Evolutionary conservation across 64 coral and sea anemone genomes (phyloP).

Genomic region (Exaiptasia diaphana): DNA sequence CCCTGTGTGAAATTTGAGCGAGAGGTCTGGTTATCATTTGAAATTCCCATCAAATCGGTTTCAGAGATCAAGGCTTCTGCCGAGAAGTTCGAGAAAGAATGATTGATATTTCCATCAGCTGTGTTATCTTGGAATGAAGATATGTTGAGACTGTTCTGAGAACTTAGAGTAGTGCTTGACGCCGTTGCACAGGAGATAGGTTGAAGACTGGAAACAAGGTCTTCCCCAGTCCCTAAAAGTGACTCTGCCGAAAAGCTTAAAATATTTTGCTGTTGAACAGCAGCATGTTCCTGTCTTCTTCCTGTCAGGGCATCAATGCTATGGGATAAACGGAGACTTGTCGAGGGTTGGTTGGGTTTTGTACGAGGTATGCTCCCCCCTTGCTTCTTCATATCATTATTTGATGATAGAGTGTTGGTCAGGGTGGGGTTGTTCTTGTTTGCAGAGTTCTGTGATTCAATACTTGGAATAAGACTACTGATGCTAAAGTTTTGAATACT

Average conservation of each 20-base stretch:
- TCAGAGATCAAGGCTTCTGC: conserved; percentile 79
- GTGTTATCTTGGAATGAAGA: conserved; percentile 29
- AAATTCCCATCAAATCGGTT: conserved; percentile 48
- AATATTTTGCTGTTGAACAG: conserved; percentile 21
- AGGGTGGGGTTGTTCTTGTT: background rate
- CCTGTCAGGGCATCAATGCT: conserved; percentile 84
- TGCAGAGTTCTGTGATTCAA: conserved; percentile 35
- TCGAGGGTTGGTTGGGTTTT: background rate
- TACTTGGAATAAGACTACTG: conserved; percentile 73
- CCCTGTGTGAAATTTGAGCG: conserved; percentile 5
- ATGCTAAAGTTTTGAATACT: conserved; percentile 77
- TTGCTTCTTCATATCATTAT: background rate
- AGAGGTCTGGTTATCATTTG: conserved; percentile 23
- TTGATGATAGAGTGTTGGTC: background rate
- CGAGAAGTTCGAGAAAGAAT: conserved; percentile 82
- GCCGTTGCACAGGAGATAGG: conserved; percentile 22
- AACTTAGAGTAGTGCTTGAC: background rate
- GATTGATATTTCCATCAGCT: conserved; percentile 13
- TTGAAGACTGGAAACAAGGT: conserved; percentile 38
- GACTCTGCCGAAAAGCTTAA: conserved; percentile 61
- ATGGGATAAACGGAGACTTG: conserved; percentile 55
- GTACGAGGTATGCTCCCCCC: background rate
- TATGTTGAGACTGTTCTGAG: background rate
- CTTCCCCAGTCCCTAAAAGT: conserved; percentile 40
- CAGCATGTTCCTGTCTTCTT: conserved; percentile 9